Percentiles rank a stretch among this genome's conserved stretches.
These are phyloP conservation scores for Marmota monax DNA, from an alignment of 2,113 vertebrate species.

Conservation along the genomic window DNA sequence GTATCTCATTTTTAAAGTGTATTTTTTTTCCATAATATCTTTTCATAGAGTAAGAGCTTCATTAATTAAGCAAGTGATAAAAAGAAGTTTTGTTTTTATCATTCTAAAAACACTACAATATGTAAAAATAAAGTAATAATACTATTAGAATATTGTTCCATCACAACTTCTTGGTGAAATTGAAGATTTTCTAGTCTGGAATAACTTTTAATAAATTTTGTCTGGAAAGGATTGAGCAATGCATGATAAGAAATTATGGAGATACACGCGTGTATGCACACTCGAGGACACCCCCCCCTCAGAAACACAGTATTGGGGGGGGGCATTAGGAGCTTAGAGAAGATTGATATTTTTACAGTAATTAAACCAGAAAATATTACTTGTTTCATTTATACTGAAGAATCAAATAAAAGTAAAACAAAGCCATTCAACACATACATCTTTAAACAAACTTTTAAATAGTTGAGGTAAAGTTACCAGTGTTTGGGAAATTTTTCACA, in stretches of 20 bases:
- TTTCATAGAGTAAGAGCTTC: neutral
- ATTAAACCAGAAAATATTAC: constrained; percentile 35
- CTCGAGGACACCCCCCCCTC: too few relatives aligned
- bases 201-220: constrained; percentile 3
- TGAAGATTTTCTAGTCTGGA: constrained; percentile 20
- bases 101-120: neutral
- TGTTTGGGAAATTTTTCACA: neutral
- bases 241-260: neutral
- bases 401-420: constrained; percentile 32
- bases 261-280: too few relatives aligned
- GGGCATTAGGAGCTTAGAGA: neutral
- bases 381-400: neutral
- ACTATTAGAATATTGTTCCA: neutral
- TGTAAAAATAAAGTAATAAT: too few relatives aligned
- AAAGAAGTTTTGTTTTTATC: neutral
- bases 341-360: constrained; percentile 20
- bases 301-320: neutral
- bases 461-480: neutral
- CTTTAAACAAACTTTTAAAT: constrained; percentile 8
- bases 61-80: constrained; percentile 19
- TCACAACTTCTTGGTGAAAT: constrained; percentile 16
- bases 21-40: neutral
- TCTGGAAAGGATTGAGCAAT: neutral
- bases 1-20: constrained; percentile 19
- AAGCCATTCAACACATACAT: neutral